Percentiles rank a stretch among this genome's conserved stretches.
These are phyloP conservation scores for Parnassius glacialis DNA, from an alignment of 2,888 invertebrate species.

Conservation along the genomic window DNA sequence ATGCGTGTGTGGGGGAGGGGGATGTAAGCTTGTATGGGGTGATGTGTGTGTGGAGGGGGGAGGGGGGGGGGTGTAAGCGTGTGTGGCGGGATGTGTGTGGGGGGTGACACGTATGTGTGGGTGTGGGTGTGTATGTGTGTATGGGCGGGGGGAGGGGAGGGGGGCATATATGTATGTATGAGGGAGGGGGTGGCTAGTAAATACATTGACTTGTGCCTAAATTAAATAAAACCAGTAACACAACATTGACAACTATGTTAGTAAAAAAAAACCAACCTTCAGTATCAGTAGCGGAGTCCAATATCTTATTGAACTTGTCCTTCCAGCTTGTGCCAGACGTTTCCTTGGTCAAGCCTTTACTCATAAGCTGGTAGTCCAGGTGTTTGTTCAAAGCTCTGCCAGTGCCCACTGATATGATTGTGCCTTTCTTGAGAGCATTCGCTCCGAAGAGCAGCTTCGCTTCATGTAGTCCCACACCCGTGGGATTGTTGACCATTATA, in stretches of 20 bases:
- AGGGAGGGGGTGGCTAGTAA: no score
- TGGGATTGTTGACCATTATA: slow-evolving; percentile 92
- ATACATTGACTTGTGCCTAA: no score
- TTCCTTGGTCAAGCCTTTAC: slow-evolving; percentile 40
- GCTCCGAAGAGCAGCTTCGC: slow-evolving; percentile 91
- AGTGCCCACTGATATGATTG: slow-evolving; percentile 92
- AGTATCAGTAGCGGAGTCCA: slow-evolving; percentile 93
- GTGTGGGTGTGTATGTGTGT: no score
- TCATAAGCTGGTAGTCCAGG: slow-evolving; percentile 48
- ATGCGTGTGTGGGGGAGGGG: no score
- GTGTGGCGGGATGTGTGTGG: no score
- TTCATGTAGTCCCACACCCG: slow-evolving; percentile 93
- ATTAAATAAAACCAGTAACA: neutral
- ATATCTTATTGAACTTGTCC: slow-evolving; percentile 89
- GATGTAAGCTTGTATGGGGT: no score
- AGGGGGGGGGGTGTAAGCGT: no score
- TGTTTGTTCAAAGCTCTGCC: slow-evolving; percentile 77
- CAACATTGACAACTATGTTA: no score
- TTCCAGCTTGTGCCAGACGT: slow-evolving; percentile 82
- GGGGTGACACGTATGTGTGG: no score
- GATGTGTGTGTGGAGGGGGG: no score
- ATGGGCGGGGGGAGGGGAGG: no score
- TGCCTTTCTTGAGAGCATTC: slow-evolving; percentile 82
- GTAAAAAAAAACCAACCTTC: slow-evolving; percentile 80
- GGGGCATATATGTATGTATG: no score